Evolutionary conservation across 2,888 invertebrate species (phyloP).

Genomic region (Sarcophaga variegata): DNA sequence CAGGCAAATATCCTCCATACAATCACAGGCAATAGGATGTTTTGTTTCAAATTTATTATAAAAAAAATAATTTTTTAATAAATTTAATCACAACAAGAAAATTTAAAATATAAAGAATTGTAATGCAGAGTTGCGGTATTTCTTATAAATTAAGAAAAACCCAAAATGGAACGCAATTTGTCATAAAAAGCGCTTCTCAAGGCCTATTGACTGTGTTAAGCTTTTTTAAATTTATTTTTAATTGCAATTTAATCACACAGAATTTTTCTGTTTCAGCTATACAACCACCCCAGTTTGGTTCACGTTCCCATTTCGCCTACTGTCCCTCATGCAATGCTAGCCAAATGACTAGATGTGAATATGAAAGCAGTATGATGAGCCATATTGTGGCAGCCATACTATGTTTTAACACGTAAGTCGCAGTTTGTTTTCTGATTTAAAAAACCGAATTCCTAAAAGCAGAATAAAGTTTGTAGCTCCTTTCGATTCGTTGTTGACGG

Average conservation of each 20-base stretch:
- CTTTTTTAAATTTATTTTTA: background rate
- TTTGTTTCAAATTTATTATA: background rate
- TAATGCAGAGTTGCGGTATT: no score
- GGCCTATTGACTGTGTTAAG: background rate
- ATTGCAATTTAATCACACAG: background rate
- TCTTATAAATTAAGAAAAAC: no score
- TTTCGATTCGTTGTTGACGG: no score
- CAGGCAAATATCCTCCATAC: slow-evolving; percentile 36
- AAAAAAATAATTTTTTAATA: no score
- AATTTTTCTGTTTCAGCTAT: slow-evolving; percentile 19
- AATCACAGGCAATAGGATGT: slow-evolving; percentile 43
- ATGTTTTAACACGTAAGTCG: slow-evolving; percentile 61
- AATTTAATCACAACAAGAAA: no score
- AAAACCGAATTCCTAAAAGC: background rate
- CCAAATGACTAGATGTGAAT: slow-evolving; percentile 53
- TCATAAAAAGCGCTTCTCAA: no score
- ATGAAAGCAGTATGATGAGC: slow-evolving; percentile 58
- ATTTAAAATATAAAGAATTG: no score
- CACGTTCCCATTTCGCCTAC: slow-evolving; percentile 58
- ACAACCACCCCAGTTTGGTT: slow-evolving; percentile 46
- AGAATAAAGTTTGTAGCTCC: no score
- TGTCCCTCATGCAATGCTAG: slow-evolving; percentile 52
- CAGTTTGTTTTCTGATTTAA: background rate
- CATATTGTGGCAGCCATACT: slow-evolving; percentile 59
- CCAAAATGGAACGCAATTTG: no score